phyloP scores from a whole-genome alignment of 2,113 vertebrate genomes.

The Rattus norvegicus region GRCr8 NC_086036.1:24974001-24974500 shows the following conservation, averaged over 20 bases:
- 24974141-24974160: constrained; percentile 30
- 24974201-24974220: constrained; percentile 2
- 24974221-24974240: constrained; percentile 35
- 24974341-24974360: constrained; percentile 23
- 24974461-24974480: constrained; percentile 2
- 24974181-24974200: constrained; percentile 14
- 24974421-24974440: not conserved
- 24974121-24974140: constrained; percentile 11
- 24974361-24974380: not conserved
- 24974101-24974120: not conserved
- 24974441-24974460: constrained; percentile 2
- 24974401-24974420: not conserved
- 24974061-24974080: not conserved
- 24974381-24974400: not conserved
- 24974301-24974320: not conserved
- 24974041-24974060: not conserved
- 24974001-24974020: constrained; percentile 21
- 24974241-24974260: constrained; percentile 44
- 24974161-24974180: not conserved
- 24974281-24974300: not conserved
- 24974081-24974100: constrained; percentile 38
- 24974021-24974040: constrained; percentile 45
- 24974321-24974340: not conserved
- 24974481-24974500: not conserved
- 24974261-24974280: constrained; percentile 8